Evolutionary conservation across 2,113 vertebrate genomes (phyloP).

Genomic region (Sceloporus undulatus): DNA sequence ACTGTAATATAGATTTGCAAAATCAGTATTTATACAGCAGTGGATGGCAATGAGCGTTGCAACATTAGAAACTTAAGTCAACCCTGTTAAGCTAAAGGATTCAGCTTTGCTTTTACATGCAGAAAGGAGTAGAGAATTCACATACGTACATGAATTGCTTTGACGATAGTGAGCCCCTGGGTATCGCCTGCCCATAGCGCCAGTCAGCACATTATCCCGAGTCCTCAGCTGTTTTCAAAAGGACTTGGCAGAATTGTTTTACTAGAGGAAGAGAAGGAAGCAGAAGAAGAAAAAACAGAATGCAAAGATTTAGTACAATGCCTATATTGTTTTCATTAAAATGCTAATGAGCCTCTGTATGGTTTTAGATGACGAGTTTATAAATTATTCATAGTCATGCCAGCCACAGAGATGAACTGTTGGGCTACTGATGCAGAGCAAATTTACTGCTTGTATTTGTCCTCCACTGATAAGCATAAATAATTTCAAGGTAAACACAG

Average conservation of each 20-base stretch:
- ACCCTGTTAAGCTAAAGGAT: not conserved
- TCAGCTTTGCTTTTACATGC: not conserved
- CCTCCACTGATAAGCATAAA: slow-evolving; percentile 59
- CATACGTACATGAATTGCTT: slow-evolving; percentile 82
- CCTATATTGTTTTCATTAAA: slow-evolving; percentile 77
- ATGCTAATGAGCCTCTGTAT: slow-evolving; percentile 77
- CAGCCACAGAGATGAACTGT: slow-evolving; percentile 61
- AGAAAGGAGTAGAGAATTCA: not conserved
- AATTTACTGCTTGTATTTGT: slow-evolving; percentile 59
- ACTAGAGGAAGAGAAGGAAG: slow-evolving; percentile 50
- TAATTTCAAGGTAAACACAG: slow-evolving; percentile 53
- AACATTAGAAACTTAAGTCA: not conserved
- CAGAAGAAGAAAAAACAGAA: slow-evolving; percentile 48
- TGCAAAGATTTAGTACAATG: slow-evolving; percentile 74
- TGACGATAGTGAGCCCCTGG: slow-evolving; percentile 77
- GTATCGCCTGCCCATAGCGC: slow-evolving; percentile 83
- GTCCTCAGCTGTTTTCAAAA: slow-evolving; percentile 57
- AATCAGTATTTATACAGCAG: not conserved
- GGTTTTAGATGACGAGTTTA: slow-evolving; percentile 70
- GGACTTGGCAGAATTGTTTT: slow-evolving; percentile 43
- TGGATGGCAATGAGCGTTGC: not conserved
- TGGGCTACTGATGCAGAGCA: slow-evolving; percentile 37
- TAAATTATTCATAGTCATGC: slow-evolving; percentile 75
- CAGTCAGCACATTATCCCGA: slow-evolving; percentile 77
- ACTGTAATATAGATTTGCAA: not conserved